Conservation (phyloP, 2,888 invertebrate genomes). For the Nasonovia ribisnigri region DNA sequence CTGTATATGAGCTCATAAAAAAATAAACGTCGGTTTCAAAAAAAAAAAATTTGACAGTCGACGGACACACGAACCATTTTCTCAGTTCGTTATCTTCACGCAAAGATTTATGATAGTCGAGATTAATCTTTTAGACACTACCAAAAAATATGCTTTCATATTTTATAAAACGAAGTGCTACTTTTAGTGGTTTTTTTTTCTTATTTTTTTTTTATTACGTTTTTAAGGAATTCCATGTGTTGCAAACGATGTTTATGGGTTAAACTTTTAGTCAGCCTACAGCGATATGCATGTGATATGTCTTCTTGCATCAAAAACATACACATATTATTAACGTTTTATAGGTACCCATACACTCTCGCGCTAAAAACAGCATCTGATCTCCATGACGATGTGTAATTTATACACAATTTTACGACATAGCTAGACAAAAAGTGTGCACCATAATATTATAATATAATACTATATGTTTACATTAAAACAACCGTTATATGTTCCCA, state of each 20-base stretch:
- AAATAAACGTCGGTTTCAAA: background rate
- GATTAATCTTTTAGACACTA: background rate
- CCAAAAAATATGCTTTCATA: background rate
- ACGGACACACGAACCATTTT: background rate
- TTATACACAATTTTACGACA: background rate
- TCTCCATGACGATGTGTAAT: background rate
- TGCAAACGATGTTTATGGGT: conserved; percentile 23
- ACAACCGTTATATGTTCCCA: background rate
- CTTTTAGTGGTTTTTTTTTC: background rate
- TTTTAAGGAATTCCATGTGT: background rate
- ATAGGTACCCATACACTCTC: background rate
- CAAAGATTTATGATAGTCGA: conserved; percentile 19
- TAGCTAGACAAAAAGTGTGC: background rate
- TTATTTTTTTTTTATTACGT: background rate
- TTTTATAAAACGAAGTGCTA: conserved; percentile 12
- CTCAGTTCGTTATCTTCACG: background rate
- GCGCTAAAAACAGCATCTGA: background rate
- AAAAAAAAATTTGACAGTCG: background rate
- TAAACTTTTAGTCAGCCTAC: background rate
- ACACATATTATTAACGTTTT: background rate
- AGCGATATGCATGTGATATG: background rate
- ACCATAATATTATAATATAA: background rate
- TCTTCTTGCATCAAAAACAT: background rate
- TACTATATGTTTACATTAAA: background rate
- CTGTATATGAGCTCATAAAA: background rate